A percentile compares a stretch with the other conserved stretches of the same genome.
phyloP scores from a whole-genome alignment of 2,797 vertebrate genomes.

The Diplodus puntazzo region DNA sequence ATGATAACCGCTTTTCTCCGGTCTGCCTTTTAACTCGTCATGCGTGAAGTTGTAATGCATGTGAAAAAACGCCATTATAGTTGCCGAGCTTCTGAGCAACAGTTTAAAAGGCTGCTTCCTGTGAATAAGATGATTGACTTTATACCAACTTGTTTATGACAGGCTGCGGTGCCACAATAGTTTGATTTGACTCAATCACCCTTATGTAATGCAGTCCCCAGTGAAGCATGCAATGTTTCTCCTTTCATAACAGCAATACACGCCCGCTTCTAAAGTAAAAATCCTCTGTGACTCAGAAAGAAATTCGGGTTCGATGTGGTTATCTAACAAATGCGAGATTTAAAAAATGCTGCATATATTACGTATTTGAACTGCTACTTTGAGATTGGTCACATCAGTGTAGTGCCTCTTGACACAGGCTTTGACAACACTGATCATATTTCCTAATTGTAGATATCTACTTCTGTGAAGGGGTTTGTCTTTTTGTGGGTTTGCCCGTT shows the following conservation, averaged over 20 bases:
- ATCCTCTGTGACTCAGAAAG: conserved; percentile 26
- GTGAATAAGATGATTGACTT: conserved; percentile 46
- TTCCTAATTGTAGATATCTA: conserved; percentile 25
- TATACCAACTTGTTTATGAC: conserved; percentile 55
- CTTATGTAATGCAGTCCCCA: conserved; percentile 44
- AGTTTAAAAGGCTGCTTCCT: conserved; percentile 24
- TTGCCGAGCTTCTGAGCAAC: background rate
- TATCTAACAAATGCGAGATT: conserved; percentile 43
- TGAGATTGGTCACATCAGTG: conserved; percentile 20
- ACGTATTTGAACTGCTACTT: conserved; percentile 11
- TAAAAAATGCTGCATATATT: conserved; percentile 38
- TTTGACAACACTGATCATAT: conserved; percentile 41
- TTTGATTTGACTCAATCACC: conserved; percentile 56
- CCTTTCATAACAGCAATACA: conserved; percentile 36
- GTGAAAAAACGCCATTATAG: conserved; percentile 8
- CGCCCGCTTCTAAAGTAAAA: conserved; percentile 36
- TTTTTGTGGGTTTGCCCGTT: conserved; percentile 37
- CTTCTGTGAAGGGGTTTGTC: conserved; percentile 22
- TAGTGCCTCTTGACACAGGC: conserved; percentile 17
- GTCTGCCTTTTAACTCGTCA: conserved; percentile 39
- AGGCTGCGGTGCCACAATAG: conserved; percentile 35
- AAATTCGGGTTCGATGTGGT: conserved; percentile 13
- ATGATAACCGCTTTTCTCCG: conserved; percentile 8
- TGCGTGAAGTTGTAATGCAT: conserved; percentile 19
- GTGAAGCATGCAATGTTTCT: conserved; percentile 39